Base-by-base conservation (phyloP, 2,797 vertebrate species). In the Cheirogaleus major region DNA sequence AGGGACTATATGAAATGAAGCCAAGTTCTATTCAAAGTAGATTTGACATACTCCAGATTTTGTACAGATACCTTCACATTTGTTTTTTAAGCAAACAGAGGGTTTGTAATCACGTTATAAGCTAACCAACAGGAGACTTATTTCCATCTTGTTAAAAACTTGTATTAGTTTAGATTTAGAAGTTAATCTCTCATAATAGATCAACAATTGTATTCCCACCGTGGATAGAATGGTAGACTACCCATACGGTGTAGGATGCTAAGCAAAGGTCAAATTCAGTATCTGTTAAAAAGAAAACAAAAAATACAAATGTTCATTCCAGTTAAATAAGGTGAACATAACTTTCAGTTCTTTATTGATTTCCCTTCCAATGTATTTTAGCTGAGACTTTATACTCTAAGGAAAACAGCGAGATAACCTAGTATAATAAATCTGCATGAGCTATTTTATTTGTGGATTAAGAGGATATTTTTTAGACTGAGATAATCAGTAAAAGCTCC, bases 11-110 rank as follows among this genome's bases (percentile, higher is more conserved):
- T 0, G 35, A 48, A 20, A 25, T 67, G 57, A 72, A 67, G 89
- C 43, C 32, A 30, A 61, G 5, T 14, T 73, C 17, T 89, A 45
- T 38, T 83, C 67, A 45, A 52, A 30, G 45, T n/a, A 69, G 35
- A 27, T 5, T 20, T 32, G 41, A 41, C 17, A 32, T 9, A 50
- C 18, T 93, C 55, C n/a, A 86, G 52, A 55, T 48, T 93, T 70
- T 79, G 63, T 30, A 18, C 18, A 14, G 57, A n/a, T 41, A 43
- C 3, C 8, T 17, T 27, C 20, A 22, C n/a, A 59, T 88, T 75
- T 41, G 0, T 38, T 95, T 92, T 95, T 72, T 79, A 92, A 95
- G 78, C 82, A 70, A 84, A 72, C 2, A 63, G 83, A 30, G n/a
- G 10, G 18, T 85, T 59, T 95, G 41, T 80, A 75, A 85, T 65